A percentile compares a stretch with the other conserved stretches of the same genome.
Conservation (phyloP, 2,113 vertebrate species). For the Cathartes aura region DNA sequence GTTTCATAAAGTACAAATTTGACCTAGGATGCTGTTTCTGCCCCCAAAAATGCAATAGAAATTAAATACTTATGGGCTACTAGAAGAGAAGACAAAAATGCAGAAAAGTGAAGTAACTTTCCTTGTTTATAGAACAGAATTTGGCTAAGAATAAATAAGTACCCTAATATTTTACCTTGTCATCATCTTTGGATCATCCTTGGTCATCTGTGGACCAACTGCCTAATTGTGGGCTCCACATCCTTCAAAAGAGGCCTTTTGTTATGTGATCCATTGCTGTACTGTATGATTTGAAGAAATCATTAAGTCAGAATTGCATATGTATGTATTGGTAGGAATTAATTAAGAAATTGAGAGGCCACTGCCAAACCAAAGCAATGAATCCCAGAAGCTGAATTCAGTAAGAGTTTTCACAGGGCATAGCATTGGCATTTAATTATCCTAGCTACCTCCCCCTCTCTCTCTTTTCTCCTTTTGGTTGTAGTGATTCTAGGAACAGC, state of each 20-base stretch:
- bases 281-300: not conserved
- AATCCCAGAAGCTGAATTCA: not conserved
- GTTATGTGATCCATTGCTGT: not conserved
- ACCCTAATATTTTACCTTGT: not conserved
- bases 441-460: not conserved
- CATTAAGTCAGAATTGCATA: not conserved
- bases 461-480: not conserved
- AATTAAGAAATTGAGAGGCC: not conserved
- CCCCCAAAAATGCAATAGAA: not conserved
- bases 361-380: not conserved
- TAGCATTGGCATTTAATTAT: not conserved
- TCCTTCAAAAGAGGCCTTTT: not conserved
- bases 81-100: not conserved
- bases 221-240: not conserved
- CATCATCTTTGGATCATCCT: not conserved
- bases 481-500: not conserved
- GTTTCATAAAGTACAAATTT: not conserved
- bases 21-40: not conserved
- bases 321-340: not conserved
- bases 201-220: no score
- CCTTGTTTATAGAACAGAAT: not conserved
- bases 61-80: accelerated
- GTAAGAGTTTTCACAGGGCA: not conserved
- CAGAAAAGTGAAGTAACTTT: not conserved
- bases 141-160: not conserved